Evolutionary conservation across 2,888 invertebrate species (phyloP), one percentile per base, ranked within the genome.

Genomic region (Sphecodes monilicornis): DNA sequence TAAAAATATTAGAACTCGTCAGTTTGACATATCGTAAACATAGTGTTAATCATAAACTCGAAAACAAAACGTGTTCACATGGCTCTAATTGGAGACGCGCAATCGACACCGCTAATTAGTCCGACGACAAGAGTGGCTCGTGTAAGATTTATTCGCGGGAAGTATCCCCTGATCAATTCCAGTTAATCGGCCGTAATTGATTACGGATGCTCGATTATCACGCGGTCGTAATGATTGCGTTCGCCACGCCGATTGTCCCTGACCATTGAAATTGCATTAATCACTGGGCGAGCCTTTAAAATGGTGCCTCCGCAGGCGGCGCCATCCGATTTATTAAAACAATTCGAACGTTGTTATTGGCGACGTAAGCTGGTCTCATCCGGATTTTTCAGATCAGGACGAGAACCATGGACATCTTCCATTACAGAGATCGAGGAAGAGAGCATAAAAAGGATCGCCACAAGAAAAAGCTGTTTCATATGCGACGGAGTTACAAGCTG

Each of bases 251-350:
- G 71, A 39, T 69, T 16, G 76, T 73, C 81, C 73, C 76, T 81
- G 82, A 84, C 77, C 81, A 77, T 18, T 77, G 57, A 70, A 77
- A 74, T 77, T 46, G 70, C 71, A 77, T 78, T 77, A 78, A 84
- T 71, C 77, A 66, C 64, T 22, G 36, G 36, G 29, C 5, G 54
- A n/a, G 10, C 43, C 36, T 39, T 50, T 46, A 29, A 66, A 75
- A 78, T 18, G 73, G 74, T 76, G 60, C 60, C 77, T 39, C 11
- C 57, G 71, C 16, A 29, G 29, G 18, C 60, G 80, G 81, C 79
- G 88, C 73, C 86, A 43, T 43, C 32, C 36, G 64, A 73, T 87
- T 88, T 84, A 75, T 73, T 75, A 70, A 66, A 86, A 78, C 74
- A 84, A 80, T 88, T 86, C 79, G 77, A 43, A 78, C 84, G 73